Evolutionary conservation across 1,140 invertebrate species (phyloP).

Genomic region (Cyrtorhinus lividipennis): DNA sequence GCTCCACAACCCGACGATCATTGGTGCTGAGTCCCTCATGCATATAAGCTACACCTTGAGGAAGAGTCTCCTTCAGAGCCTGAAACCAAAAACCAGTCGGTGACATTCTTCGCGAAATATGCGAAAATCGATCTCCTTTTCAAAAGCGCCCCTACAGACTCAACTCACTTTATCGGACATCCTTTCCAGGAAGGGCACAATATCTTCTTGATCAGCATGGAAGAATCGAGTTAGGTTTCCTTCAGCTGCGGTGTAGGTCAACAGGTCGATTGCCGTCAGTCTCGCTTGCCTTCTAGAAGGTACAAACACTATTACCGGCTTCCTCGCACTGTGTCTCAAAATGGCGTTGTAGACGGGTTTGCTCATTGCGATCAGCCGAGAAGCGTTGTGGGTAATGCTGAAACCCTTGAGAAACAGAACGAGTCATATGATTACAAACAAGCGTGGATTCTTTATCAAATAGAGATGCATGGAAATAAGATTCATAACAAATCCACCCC

Average conservation of each 20-base stretch:
- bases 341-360: constrained; percentile 95
- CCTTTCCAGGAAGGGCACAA: constrained; percentile 73
- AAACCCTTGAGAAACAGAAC: constrained; percentile 50
- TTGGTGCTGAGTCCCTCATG: constrained; percentile 79
- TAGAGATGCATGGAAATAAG: too few species aligned
- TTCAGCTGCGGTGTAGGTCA: constrained; percentile 86
- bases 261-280: constrained; percentile 84
- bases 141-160: not conserved
- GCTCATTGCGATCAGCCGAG: constrained; percentile 89
- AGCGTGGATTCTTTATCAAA: too few species aligned
- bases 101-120: too few species aligned
- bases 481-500: too few species aligned
- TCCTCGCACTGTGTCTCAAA: constrained; percentile 67
- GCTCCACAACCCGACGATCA: constrained; percentile 80
- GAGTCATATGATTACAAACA: constrained; percentile 4
- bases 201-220: constrained; percentile 71
- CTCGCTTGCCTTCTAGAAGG: constrained; percentile 86
- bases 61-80: constrained; percentile 69
- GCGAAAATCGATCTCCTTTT: too few species aligned
- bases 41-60: constrained; percentile 90
- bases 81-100: too few species aligned
- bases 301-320: constrained; percentile 93
- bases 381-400: constrained; percentile 94
- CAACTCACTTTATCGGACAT: constrained; percentile 60
- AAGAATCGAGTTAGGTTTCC: constrained; percentile 72